A percentile compares a stretch with the other conserved stretches of the same genome.
Conservation (phyloP, 2,797 vertebrate genomes). For the Tinamus major region DNA sequence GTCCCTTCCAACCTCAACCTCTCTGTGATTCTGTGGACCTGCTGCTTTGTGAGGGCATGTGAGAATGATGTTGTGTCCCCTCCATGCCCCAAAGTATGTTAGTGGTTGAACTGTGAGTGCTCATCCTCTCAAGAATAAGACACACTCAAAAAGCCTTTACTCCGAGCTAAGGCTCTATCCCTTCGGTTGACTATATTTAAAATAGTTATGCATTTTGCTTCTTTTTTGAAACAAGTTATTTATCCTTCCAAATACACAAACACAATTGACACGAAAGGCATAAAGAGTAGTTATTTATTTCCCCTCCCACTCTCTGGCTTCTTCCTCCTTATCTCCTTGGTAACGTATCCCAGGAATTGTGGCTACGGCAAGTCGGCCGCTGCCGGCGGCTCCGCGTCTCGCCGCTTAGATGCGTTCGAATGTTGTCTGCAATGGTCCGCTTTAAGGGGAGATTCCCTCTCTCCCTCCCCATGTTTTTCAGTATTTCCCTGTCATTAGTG, state of each 20-base stretch:
- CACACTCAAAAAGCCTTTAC: not conserved
- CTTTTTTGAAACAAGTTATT: conserved; percentile 29
- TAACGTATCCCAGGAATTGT: conserved; percentile 52
- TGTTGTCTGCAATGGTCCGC: not conserved
- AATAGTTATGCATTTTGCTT: not conserved
- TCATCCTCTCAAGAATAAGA: not conserved
- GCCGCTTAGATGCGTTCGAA: not conserved
- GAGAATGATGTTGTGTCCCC: not conserved
- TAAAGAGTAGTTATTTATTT: conserved; percentile 55
- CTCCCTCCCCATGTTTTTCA: not conserved
- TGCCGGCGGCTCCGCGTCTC: conserved; percentile 13
- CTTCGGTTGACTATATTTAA: conserved; percentile 33
- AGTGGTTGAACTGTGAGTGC: not conserved
- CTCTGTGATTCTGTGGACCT: not conserved
- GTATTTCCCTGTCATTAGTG: not conserved
- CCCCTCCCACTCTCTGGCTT: conserved; percentile 47
- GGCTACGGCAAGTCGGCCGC: not conserved
- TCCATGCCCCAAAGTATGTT: not conserved
- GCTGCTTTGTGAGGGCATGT: not conserved
- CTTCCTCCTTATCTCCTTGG: conserved; percentile 65
- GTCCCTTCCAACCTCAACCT: no score
- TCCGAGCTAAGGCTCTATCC: not conserved
- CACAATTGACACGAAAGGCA: conserved; percentile 44
- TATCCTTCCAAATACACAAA: conserved; percentile 46
- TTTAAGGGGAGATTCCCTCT: not conserved